Conservation (phyloP, 2,888 invertebrate species). For the Aelia acuminata region DNA sequence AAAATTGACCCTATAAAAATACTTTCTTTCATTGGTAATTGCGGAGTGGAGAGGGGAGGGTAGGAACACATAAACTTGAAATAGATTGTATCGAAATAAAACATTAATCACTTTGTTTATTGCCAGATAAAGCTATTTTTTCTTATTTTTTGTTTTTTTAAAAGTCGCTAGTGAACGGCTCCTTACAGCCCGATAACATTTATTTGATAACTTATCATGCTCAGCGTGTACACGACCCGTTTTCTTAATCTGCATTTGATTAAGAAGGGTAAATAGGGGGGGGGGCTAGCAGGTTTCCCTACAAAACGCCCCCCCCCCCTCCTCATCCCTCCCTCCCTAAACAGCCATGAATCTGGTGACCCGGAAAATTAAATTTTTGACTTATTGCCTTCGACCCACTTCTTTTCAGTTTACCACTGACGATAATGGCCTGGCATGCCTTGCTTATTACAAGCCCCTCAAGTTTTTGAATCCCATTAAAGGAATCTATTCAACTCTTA, state of each 20-base stretch:
- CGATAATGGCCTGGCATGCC: not conserved
- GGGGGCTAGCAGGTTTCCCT: not conserved
- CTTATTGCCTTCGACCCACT: not conserved
- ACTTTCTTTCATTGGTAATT: no score
- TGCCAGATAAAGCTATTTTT: not conserved
- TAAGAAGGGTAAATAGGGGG: not conserved
- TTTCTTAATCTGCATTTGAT: not conserved
- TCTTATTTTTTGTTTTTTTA: not conserved
- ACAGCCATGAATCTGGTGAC: constrained; percentile 47
- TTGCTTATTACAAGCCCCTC: not conserved
- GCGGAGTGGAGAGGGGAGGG: no score
- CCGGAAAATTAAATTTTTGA: constrained; percentile 50
- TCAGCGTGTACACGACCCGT: no score
- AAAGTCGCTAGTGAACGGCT: not conserved
- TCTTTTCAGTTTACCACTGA: constrained; percentile 34
- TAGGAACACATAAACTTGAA: no score
- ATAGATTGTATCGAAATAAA: not conserved
- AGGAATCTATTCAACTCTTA: not conserved
- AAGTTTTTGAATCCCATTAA: constrained; percentile 16
- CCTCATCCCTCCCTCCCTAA: not conserved
- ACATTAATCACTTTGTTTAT: not conserved
- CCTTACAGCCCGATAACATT: no score
- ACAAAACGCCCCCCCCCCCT: not conserved
- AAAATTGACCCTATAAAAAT: no score
- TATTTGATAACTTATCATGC: no score